Evolutionary conservation across 2,797 vertebrate species (phyloP), one percentile per base, ranked within the genome.

Genomic region (Graptemys geographica): DNA sequence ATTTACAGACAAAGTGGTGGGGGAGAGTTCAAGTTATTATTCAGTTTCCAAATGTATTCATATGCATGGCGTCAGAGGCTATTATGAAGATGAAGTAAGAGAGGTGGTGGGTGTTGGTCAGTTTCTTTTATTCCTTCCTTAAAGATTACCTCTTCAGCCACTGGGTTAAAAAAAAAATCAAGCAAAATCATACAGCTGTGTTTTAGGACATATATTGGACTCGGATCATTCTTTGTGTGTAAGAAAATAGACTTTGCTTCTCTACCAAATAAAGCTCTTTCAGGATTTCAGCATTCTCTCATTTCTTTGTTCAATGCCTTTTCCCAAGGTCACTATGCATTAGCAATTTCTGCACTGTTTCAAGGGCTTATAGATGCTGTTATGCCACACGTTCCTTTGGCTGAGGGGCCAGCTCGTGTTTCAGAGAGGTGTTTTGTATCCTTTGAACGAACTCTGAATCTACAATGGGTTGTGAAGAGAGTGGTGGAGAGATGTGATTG

Each of bases 291-390:
- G 10, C 41, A 41, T 79, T 88, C 12, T 80, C 8, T 56, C 82
- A 11, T 78, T 92, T 90, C 55, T 72, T 92, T 83, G 49, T 88
- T 65, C 74, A 49, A 19, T 52, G 86, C 87, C 51, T 81, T 81
- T 93, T 93, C 82, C 59, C 52, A 94, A 91, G 81, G 84, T 72
- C 92, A 18, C 87, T 94, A 19, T 15, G 56, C 31, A 53, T 91
- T 83, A 91, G 92, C 76, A 81, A 57, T 92, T 84, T 65, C 91
- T 95, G 31, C 82, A 56, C 92, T 91, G 76, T 90, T 90, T 78
- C 41, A 81, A 89, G 79, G 15, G 56, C 49, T 86, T 89, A 41
- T 0, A 8, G 69, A 84, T 89, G 31, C 65, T 96, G 79, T 89
- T 92, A 84, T 78, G 27, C 59, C 25, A 83, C 53, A 41, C 37